A percentile compares a stretch with the other conserved stretches of the same genome.
Evolutionary conservation across 2,888 invertebrate species (phyloP).

Genomic region (Therioaphis trifolii): DNA sequence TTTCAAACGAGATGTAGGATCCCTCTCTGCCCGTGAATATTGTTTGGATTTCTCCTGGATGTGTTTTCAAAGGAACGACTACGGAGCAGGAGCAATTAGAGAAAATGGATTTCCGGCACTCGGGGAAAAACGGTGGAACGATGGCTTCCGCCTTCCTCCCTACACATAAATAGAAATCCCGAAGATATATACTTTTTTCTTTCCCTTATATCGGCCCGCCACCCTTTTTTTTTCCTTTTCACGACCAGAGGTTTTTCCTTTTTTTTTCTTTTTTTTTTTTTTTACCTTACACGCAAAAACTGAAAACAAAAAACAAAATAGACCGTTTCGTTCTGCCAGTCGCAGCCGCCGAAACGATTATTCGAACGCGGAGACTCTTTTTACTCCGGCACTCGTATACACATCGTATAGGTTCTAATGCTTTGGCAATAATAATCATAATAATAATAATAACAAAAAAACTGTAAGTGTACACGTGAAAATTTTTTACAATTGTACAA

Average conservation of each 20-base stretch:
- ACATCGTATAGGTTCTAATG: not conserved
- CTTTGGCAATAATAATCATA: too few species aligned
- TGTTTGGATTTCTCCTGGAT: constrained; percentile 46
- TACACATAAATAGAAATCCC: constrained; percentile 51
- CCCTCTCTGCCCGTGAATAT: constrained; percentile 23
- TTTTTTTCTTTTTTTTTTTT: not conserved
- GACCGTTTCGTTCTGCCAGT: constrained; percentile 39
- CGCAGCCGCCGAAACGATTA: constrained; percentile 19
- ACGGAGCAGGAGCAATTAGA: constrained; percentile 56
- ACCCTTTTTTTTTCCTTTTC: constrained; percentile 28
- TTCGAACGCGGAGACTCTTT: constrained; percentile 37
- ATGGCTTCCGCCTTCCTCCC: constrained; percentile 37
- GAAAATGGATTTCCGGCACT: constrained; percentile 63
- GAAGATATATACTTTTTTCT: constrained; percentile 40
- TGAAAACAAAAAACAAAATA: constrained; percentile 20
- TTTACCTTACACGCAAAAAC: constrained; percentile 33
- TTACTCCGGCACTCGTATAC: constrained; percentile 10
- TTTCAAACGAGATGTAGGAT: constrained; percentile 11
- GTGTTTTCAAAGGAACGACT: constrained; percentile 51
- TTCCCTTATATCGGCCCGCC: constrained; percentile 39
- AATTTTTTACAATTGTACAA: constrained; percentile 48
- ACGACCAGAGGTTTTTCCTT: constrained; percentile 15
- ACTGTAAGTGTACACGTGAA: constrained; percentile 32
- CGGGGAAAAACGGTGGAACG: constrained; percentile 59
- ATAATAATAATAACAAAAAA: not conserved